Evolutionary conservation across 2,888 invertebrate genomes (phyloP), one percentile per base, ranked within the genome.

Genomic region (Caenorhabditis doughertyi): DNA sequence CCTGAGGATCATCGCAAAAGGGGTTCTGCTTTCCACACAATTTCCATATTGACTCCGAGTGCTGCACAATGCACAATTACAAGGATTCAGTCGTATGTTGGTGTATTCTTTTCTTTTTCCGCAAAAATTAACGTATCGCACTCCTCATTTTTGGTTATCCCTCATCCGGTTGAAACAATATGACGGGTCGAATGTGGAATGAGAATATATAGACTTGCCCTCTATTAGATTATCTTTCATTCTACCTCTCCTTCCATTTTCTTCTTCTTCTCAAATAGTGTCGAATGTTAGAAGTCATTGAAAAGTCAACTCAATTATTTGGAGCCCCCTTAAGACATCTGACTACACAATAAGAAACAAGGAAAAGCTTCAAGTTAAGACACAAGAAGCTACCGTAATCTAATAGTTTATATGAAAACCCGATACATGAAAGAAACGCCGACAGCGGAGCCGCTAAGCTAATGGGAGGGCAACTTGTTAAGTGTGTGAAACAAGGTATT

Each of bases 231-330:
- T 79, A 79, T 64, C 77, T 64, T 64, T 51, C 65, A 64, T 55
- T 53, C 62, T 25, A 39, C 53, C 53, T 67, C 51, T 51, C 62
- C 21, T 53, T 53, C 25, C 25, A 16, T 27, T n/a, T 27, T 27
- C 51, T n/a, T 9, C 16, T 49, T 49, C 11, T 49, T 11, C 21
- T 55, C 29, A 13, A 27, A 79, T 53, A 79, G 72, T 64, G 49
- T 79, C 70, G 73, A 53, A 73, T 60, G 53, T 62, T 62, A 62
- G 62, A 62, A 65, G 70, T 81, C 64, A 74, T 72, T 79, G 62
- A 71, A 49, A 73, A 82, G 82, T 82, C 82, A 82, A 82, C 73
- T 79, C 83, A 83, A 83, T 83, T 83, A 83, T 83, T 83, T 83
- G 83, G 35, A 42, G 29, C 49, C 60, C 58, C 13, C 39, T 13